Base-by-base conservation (phyloP, 2,113 vertebrate genomes). In the Engraulis encrasicolus region DNA sequence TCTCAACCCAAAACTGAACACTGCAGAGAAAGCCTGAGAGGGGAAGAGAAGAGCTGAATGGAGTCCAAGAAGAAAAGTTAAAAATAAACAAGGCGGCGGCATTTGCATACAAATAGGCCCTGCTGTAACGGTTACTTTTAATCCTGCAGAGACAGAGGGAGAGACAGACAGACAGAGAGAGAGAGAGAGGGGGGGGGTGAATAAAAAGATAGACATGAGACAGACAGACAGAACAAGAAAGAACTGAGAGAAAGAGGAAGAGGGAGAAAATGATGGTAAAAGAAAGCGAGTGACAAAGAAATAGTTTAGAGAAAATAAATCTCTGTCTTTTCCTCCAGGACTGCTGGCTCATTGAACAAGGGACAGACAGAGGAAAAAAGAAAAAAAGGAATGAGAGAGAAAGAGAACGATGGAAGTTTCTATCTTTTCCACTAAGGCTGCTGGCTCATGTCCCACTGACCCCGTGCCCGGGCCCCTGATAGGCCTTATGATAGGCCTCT, bases 111-210 rank as follows among this genome's bases (percentile, higher is more conserved):
- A 71, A 71, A 71, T 34, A 71, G 61, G 27, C 17, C 61, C 27
- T 71, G 61, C 61, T 71, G 61, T 71, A 34, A 71, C 61, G 23
- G 61, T 71, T 71, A 71, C n/a, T 58, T 58, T 58, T 61, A 61
- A 61, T 61, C 20, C 58, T 61, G 58, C 58, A 6, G 58, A 61
- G n/a, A 23, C n/a, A 61, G 58, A 6, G n/a, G 27, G 58, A 50
- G 54, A 78, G 40, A 58, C 50, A 80, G 49, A 82, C 61, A 78
- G 20, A 79, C 27, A 0, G 61, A 61, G 80, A 20, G 45, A 74
- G 78, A 84, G 74, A 48, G 79, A 61, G 78, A 50, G 74, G 81
- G 85, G 3, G 78, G 48, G 83, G 83, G 71, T 45, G 36, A 37
- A 36, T 83, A 31, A 81, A 81, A 37, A 20, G 81, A 37, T 58